phyloP scores from a whole-genome alignment of 2,797 vertebrate species.

The Manis javanica region DNA sequence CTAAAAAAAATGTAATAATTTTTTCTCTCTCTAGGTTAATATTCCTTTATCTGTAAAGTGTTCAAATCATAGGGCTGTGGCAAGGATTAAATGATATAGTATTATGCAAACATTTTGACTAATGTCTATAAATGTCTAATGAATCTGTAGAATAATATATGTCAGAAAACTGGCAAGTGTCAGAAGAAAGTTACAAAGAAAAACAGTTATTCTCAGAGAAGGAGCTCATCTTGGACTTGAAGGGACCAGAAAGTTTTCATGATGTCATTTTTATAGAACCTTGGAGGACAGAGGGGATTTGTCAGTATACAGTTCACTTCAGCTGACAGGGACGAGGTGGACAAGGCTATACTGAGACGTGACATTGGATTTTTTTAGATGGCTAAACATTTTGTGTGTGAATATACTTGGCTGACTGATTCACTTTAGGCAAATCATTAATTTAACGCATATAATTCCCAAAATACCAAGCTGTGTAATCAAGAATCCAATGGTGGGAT shows the following conservation, averaged over 20 bases:
- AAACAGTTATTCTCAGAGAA: conserved; percentile 10
- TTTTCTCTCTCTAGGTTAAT: background rate
- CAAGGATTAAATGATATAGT: background rate
- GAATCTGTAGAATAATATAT: background rate
- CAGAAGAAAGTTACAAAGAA: background rate
- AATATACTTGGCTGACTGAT: background rate
- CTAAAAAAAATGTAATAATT: background rate
- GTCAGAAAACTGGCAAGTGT: background rate
- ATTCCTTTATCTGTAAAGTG: background rate
- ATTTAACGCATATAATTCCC: background rate
- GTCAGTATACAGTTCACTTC: background rate
- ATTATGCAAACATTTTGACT: background rate
- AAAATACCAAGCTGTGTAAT: background rate
- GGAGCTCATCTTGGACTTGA: background rate
- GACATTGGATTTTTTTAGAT: background rate
- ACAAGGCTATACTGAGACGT: background rate
- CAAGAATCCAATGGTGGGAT: background rate
- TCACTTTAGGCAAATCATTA: background rate
- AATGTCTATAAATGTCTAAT: background rate
- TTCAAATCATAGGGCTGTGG: background rate
- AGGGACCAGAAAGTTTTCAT: background rate
- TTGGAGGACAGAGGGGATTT: background rate
- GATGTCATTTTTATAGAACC: background rate
- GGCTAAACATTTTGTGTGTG: background rate
- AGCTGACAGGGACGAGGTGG: background rate